Conservation (phyloP, 2,888 invertebrate genomes). For the Steinernema hermaphroditum region DNA sequence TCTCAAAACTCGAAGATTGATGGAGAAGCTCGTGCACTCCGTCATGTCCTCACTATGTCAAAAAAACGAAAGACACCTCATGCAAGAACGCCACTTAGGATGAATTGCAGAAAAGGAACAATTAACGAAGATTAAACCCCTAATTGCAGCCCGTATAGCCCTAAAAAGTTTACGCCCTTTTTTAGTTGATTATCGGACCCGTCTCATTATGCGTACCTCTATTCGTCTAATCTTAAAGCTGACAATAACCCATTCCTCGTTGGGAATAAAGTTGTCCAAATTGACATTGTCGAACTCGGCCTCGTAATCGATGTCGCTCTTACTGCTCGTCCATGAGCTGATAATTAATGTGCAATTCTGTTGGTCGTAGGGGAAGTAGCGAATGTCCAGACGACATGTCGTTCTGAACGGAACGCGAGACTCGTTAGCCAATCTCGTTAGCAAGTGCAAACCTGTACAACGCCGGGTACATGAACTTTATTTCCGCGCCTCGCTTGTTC, state of each 20-base stretch:
- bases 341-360: constrained; percentile 62
- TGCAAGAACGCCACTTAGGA: too few relatives aligned
- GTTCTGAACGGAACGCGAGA: constrained; percentile 42
- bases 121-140: too few relatives aligned
- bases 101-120: too few relatives aligned
- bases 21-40: too few relatives aligned
- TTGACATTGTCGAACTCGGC: constrained; percentile 60
- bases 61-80: too few relatives aligned
- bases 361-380: constrained; percentile 65
- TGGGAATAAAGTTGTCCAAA: constrained; percentile 62
- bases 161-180: too few relatives aligned
- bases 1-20: too few relatives aligned
- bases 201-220: constrained; percentile 45
- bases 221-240: constrained; percentile 58
- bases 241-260: constrained; percentile 65
- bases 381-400: constrained; percentile 62
- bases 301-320: constrained; percentile 59
- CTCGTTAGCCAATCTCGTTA: background rate
- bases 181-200: too few relatives aligned
- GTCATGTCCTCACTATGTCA: too few relatives aligned
- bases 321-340: constrained; percentile 64
- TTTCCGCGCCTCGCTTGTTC: constrained; percentile 56
- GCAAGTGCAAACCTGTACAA: constrained; percentile 59
- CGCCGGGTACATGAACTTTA: constrained; percentile 65
- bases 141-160: too few relatives aligned